phyloP scores from a whole-genome alignment of 2,113 vertebrate genomes.

The Merops nubicus region DNA sequence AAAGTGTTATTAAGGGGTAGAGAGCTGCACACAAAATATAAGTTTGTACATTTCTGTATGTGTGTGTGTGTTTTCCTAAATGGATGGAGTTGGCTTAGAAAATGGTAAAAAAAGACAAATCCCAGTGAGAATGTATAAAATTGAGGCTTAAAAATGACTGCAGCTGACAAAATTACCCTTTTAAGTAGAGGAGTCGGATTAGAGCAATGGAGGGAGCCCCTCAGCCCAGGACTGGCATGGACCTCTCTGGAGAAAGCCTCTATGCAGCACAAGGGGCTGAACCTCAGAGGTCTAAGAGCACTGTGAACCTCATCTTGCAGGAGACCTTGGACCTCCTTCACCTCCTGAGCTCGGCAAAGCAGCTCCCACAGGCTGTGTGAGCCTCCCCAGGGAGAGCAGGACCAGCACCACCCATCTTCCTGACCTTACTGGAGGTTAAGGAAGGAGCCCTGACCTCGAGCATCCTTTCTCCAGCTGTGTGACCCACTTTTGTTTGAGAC shows the following conservation, averaged over 20 bases:
- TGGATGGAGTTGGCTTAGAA: not conserved
- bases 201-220: not conserved
- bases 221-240: not conserved
- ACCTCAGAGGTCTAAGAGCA: not conserved
- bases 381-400: not conserved
- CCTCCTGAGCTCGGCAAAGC: not conserved
- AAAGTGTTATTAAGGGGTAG: not conserved
- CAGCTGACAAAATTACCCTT: not conserved
- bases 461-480: constrained; percentile 32
- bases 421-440: not conserved
- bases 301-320: not conserved
- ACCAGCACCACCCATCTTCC: not conserved
- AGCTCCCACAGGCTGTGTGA: not conserved
- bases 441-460: not conserved
- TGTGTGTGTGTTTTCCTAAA: not conserved
- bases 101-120: not conserved
- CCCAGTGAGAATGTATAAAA: not conserved
- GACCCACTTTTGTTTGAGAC: not conserved
- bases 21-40: not conserved
- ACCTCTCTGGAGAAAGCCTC: not conserved
- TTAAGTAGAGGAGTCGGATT: not conserved
- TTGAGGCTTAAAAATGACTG: not conserved
- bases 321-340: not conserved
- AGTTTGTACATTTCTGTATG: not conserved
- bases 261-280: not conserved